Evolutionary conservation across 64 coral and sea anemone genomes (phyloP).

Genomic region (Platygyra sinensis): DNA sequence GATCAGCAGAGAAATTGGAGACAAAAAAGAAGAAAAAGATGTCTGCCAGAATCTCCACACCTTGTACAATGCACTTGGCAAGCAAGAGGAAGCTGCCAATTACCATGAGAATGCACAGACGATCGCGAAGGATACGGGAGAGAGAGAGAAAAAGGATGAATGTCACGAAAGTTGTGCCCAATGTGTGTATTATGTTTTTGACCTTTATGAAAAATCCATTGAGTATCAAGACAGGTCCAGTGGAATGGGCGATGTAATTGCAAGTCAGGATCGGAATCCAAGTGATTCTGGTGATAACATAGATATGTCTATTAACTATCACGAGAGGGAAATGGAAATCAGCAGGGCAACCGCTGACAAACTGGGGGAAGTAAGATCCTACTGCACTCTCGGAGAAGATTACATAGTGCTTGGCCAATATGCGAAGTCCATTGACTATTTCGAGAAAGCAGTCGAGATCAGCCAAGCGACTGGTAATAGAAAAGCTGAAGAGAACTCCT

Average conservation of each 20-base stretch:
- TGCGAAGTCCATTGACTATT: not conserved
- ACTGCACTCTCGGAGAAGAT: not conserved
- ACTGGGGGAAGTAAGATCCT: not conserved
- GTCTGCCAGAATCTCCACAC: not conserved
- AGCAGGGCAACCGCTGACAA: not conserved
- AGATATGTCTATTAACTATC: not conserved
- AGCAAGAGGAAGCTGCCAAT: not conserved
- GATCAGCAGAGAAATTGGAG: slow-evolving; percentile 3
- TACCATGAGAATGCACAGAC: not conserved
- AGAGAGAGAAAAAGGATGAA: not conserved
- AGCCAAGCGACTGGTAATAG: not conserved
- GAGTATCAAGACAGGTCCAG: not conserved
- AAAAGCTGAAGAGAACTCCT: not conserved
- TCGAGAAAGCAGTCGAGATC: not conserved
- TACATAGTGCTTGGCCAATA: not conserved
- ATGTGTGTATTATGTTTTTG: not conserved
- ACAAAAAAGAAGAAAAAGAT: slow-evolving; percentile 1
- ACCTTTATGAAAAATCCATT: slow-evolving; percentile 4
- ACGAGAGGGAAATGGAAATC: slow-evolving; percentile 10
- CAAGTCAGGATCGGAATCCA: not conserved
- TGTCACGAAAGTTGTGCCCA: not conserved
- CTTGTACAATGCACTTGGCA: not conserved
- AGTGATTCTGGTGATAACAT: not conserved
- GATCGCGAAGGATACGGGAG: not conserved
- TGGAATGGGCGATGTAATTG: not conserved